Base-by-base conservation (phyloP, 2,888 invertebrate species). In the Drosophila quinaria region DNA sequence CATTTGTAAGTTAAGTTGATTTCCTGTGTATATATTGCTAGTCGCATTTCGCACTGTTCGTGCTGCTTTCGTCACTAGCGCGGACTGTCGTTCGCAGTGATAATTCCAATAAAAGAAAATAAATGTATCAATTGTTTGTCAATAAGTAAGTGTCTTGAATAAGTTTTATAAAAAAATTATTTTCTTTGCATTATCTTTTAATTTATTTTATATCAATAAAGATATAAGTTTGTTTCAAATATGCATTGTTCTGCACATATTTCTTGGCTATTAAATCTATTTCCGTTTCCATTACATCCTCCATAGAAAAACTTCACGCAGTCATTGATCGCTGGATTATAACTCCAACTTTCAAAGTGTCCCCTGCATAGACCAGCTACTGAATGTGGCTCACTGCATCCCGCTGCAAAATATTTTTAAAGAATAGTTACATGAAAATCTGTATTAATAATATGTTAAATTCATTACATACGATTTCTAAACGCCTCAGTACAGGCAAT, bases 301-400 rank as follows among this genome's bases (percentile, higher is more conserved):
- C 15, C 15, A 8, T 39, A 39, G 0, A 0, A 0, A 39, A 39
- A 39, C 0, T 2, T 0, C n/a, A 8, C 39, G 15, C 15, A 39
- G 15, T n/a, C 8, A 15, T 39, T 15, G 15, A 8, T 15, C 6
- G 3, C 8, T 15, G 39, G 8, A 15, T 39, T 3, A 3, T 39
- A 39, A 8, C 8, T 39, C 8, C 8, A 39, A 0, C 15, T 8
- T 2, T 5, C 2, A 39, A 39, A 39, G 6, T 1, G 1, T n/a
- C 4, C 33, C 4, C 4, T 13, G 1, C 42, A 11, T 11, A 4
- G 5, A 37, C 37, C 37, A 13, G 2, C n/a, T 37, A n/a, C 37
- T n/a, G 37, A 37, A 37, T 37, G 37, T 37, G 37, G 37, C 37
- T 37, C 37, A 37, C 37, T n/a, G n/a, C 37, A 37, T 37, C n/a